Evolutionary conservation across 2,113 vertebrate species (phyloP), one percentile per base, ranked within the genome.

Genomic region (Geococcyx californianus): DNA sequence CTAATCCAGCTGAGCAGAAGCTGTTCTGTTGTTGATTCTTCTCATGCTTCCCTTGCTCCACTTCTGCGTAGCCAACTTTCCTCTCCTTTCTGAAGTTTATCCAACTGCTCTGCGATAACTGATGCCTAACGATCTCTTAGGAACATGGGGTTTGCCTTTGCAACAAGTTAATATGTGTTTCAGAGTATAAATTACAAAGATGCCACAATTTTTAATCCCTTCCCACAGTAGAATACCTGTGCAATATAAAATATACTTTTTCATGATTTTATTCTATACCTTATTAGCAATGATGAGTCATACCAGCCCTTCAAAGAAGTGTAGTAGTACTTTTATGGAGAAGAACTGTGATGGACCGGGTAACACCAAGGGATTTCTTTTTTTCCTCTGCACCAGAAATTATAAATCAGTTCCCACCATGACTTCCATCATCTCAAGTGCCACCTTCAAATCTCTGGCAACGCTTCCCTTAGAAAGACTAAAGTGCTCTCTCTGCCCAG

Each of bases 1-100:
- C 44, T 73, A 70, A 82, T 74, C 38, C 74, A 82, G 62, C 62
- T 67, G 72, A 85, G 67, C 78, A 90, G 81, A 88, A 85, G 15
- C 54, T 89, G 54, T 79, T 93, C 42, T 44, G 8, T 19, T 94
- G 49, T 55, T 88, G 72, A 75, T 49, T 64, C 18, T 80, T 74
- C 47, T 67, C 34, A 49, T 10, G 33, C 40, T 88, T 93, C 51
- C 38, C 16, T 74, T 81, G 59, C 64, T 86, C 42, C 44, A 47
- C 42, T 80, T 88, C n/a, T 47, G 31, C 23, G 56, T 68, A 51
- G 20, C 9, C 63, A 85, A 34, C 55, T 51, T 79, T 47, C 55
- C 25, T 60, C 34, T 51, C 34, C 42, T 76, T 93, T 45, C 33
- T 38, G 2, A 87, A 85, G 55, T 62, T 82, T 54, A 42, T 68